phyloP scores from a whole-genome alignment of 2,888 invertebrate species.

The Hirudinaria manillensis region DNA sequence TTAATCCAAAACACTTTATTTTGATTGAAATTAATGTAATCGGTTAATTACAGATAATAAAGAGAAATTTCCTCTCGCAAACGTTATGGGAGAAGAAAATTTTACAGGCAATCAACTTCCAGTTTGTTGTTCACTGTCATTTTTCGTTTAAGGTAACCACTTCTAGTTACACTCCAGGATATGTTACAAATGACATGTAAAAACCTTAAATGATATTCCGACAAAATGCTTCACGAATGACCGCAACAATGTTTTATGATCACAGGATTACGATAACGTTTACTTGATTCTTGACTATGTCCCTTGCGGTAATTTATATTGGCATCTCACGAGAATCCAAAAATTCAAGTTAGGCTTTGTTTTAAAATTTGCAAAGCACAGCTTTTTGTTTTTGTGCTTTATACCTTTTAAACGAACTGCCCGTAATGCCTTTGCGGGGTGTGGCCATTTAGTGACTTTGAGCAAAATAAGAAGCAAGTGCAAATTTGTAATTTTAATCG shows the following conservation, averaged over 20 bases:
- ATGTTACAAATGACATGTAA: neutral
- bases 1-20: neutral
- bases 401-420: no score
- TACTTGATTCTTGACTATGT: conserved; percentile 27
- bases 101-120: conserved; percentile 23
- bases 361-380: no score
- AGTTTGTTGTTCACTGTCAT: conserved; percentile 28
- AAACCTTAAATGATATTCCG: neutral
- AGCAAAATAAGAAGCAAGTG: no score
- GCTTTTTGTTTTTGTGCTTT: no score
- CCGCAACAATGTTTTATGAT: neutral
- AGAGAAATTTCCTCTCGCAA: conserved; percentile 28
- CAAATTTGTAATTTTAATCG: no score
- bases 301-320: conserved; percentile 26
- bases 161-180: neutral
- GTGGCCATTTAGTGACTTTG: no score
- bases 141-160: conserved; percentile 22
- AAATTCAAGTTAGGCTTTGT: conserved; percentile 22
- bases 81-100: conserved; percentile 30
- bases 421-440: no score
- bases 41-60: conserved; percentile 9
- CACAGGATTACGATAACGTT: conserved; percentile 27
- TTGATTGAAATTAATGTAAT: no score
- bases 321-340: conserved; percentile 27
- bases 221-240: neutral